Evolutionary conservation across 2,797 vertebrate species (phyloP), one percentile per base, ranked within the genome.

Genomic region (Chelon labrosus): DNA sequence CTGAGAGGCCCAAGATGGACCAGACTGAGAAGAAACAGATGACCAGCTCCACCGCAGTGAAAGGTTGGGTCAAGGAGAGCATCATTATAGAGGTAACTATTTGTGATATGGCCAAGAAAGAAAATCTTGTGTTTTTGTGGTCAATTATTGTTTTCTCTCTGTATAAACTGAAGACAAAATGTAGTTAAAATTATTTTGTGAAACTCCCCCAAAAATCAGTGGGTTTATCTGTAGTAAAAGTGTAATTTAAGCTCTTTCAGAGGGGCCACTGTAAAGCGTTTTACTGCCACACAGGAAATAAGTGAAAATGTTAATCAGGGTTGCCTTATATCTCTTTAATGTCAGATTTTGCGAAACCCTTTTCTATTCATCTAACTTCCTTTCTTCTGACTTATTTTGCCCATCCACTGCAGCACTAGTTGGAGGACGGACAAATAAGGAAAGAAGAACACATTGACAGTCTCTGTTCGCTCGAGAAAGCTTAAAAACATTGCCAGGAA

Each of bases 1-100:
- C 98, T 86, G 98, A 98, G 93, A 99, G 97, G 93, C 98, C 97
- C 92, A 99, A 90, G 91, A 99, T 98, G 79, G 97, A 97, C 98
- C 98, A 99, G 84, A 99, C 96, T 66, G 98, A 98, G 94, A 99
- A 98, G 89, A 99, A 99, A 85, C 98, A 99, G 51, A 99, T 95
- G 75, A 97, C 96, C 91, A 98, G 89, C 91, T 99, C 98, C 85
- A 99, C 92, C 63, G 97, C 96, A 60, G 97, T 99, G 88, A 65
- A 71, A 49, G 51, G 47, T 0, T 3, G 77, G 88, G 95, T 98
- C 90, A 98, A 97, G 96, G 96, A 95, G 75, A 54, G 41, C 19
- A 54, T 6, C 10, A 1, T 22, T 12, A 14, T 14, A 10, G 8
- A 13, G 46, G 2, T 12, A 17, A 3, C 8, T 13, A 16, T 27